phyloP scores from a whole-genome alignment of 2,113 vertebrate genomes.

The Hemiscyllium ocellatum region DNA sequence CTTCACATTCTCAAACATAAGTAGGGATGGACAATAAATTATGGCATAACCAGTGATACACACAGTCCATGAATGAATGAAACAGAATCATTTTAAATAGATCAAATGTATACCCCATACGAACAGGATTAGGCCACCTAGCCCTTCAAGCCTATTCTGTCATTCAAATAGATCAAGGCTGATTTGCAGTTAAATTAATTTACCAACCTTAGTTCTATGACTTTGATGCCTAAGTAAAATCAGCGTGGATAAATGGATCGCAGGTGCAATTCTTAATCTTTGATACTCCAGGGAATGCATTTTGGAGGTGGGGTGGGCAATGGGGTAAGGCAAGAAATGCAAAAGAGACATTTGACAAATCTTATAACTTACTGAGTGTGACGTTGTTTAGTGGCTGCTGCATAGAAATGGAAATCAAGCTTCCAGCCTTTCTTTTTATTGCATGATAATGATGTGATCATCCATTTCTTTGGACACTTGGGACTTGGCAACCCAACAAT shows the following conservation, averaged over 20 bases:
- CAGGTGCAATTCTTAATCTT: not conserved
- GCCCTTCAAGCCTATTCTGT: not conserved
- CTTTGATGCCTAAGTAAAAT: too few species aligned
- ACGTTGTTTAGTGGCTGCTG: slow-evolving; percentile 69
- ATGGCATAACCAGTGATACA: too few species aligned
- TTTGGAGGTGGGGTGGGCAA: not conserved
- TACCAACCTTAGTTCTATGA: not conserved
- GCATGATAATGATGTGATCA: slow-evolving; percentile 80
- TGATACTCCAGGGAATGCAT: not conserved
- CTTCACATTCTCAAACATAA: too few species aligned
- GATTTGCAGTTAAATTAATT: not conserved
- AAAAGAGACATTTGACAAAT: not conserved
- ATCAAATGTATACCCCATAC: not conserved
- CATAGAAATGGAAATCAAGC: slow-evolving; percentile 88
- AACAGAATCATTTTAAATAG: not conserved
- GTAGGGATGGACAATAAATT: too few species aligned
- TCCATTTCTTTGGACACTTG: slow-evolving; percentile 79
- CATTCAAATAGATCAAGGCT: not conserved
- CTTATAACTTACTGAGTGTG: slow-evolving; percentile 66
- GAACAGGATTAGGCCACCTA: not conserved
- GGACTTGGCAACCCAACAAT: slow-evolving; percentile 75
- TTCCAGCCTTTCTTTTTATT: slow-evolving; percentile 79
- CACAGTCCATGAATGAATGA: too few species aligned
- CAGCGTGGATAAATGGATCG: too few species aligned
- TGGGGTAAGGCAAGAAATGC: too few species aligned